These are phyloP conservation scores for Herpailurus yagouaroundi DNA, from an alignment of 2,113 vertebrate genomes.

Conservation along the genomic window DNA sequence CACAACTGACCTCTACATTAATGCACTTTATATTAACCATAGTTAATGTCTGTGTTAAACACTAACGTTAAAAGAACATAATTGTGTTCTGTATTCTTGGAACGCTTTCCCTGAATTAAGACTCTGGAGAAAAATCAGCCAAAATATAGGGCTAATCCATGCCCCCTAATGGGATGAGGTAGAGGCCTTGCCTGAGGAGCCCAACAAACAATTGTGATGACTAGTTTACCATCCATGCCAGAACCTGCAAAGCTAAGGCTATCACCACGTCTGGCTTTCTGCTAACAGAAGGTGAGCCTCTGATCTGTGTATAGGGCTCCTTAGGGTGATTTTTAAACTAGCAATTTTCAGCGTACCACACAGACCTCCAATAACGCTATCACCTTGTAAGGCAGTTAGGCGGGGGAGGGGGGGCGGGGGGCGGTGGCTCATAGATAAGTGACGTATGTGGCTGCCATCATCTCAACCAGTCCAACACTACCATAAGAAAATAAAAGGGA, in stretches of 20 bases:
- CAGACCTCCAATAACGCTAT: neutral
- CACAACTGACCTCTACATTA: neutral
- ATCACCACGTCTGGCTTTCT: neutral
- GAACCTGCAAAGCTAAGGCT: neutral
- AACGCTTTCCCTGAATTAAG: neutral
- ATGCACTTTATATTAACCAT: neutral
- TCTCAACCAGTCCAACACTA: neutral
- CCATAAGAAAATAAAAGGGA: neutral
- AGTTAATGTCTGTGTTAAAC: slow-evolving; percentile 46
- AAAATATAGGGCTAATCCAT: neutral
- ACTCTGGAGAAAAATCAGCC: neutral
- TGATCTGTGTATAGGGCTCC: neutral
- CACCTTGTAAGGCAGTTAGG: neutral
- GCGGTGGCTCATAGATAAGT: neutral
- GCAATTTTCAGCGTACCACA: neutral
- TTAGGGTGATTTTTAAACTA: neutral
- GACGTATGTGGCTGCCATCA: neutral
- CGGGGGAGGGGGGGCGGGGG: neutral
- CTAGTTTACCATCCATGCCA: neutral
- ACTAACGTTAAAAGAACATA: slow-evolving; percentile 27
- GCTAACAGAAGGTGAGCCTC: neutral
- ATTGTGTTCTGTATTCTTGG: neutral
- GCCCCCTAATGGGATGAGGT: neutral
- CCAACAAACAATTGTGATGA: neutral
- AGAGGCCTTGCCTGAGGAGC: neutral